These are phyloP conservation scores for Temnothorax rugatulus DNA, from an alignment of 2,888 invertebrate species.

Conservation along the genomic window DNA sequence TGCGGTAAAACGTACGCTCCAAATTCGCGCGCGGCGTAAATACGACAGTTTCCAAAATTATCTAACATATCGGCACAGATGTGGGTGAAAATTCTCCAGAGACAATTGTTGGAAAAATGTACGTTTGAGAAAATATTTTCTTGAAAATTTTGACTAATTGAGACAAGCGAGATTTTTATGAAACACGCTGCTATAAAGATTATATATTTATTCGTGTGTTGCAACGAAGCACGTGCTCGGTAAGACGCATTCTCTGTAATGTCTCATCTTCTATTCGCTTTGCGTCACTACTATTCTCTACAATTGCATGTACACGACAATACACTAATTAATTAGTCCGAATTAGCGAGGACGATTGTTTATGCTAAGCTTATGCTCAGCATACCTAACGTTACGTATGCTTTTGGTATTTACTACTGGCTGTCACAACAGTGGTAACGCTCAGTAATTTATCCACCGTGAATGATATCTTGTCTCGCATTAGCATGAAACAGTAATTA, in stretches of 20 bases:
- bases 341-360: constrained; percentile 25
- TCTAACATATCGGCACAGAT: neutral
- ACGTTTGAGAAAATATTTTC: neutral
- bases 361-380: neutral
- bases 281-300: neutral
- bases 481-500: constrained; percentile 5
- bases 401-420: constrained; percentile 8
- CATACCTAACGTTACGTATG: no score
- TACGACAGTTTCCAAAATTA: neutral
- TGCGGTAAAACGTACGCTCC: constrained; percentile 9
- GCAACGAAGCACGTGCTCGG: neutral
- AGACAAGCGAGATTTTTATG: neutral
- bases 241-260: neutral
- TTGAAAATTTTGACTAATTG: neutral
- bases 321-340: constrained; percentile 30
- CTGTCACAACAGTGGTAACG: constrained; percentile 13
- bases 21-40: neutral
- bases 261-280: neutral
- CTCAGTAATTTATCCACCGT: constrained; percentile 22
- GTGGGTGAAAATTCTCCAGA: neutral
- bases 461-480: neutral
- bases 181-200: neutral
- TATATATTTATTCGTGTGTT: neutral
- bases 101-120: neutral
- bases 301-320: neutral